Evolutionary conservation across 2,113 vertebrate species (phyloP), one percentile per base, ranked within the genome.

Genomic region (Microcebus tavaratra): DNA sequence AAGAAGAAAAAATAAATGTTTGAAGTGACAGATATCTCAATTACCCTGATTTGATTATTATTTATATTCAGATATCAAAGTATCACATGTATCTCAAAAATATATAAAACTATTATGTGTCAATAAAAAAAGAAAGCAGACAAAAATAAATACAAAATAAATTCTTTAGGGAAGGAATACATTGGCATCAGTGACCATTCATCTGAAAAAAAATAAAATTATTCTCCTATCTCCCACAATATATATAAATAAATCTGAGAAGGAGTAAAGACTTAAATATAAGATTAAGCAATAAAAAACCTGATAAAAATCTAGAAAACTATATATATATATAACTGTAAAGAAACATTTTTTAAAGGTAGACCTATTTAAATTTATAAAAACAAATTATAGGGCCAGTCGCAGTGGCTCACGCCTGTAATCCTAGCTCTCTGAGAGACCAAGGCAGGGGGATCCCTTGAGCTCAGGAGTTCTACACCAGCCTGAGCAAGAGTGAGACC

Each of bases 151-250:
- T 45, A 29, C 45, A 75, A 23, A 73, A 73, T 75, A 75, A 27
- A 75, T 90, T 88, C 11, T 48, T 12, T 42, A 90, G 27, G 29
- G 45, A 80, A 73, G 75, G 18, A 67, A 63, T 5, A 75, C 10
- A 13, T 79, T 88, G 29, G 1, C 17, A 63, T 68, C 78, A 88
- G 83, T 90, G 42, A 80, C 34, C 63, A 55, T 8, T 25, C 34
- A 45, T 70, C n/a, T 50, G 78, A 59, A 88, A 88, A 76, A 88
- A 95, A 86, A n/a, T 20, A n/a, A 95, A 92, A 88, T 39, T 67
- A 57, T 68, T 68, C 6, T 27, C 27, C 50, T 67, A n/a, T 50
- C 13, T 76, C 27, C 9, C 48, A 76, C 10, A 76, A 91, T 45
- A 36, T 29, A 73, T 39, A 73, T 23, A 92, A 92, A 88, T 14